These are phyloP conservation scores for Labeo calbasu DNA, from an alignment of 2,797 vertebrate species.

Conservation along the genomic window DNA sequence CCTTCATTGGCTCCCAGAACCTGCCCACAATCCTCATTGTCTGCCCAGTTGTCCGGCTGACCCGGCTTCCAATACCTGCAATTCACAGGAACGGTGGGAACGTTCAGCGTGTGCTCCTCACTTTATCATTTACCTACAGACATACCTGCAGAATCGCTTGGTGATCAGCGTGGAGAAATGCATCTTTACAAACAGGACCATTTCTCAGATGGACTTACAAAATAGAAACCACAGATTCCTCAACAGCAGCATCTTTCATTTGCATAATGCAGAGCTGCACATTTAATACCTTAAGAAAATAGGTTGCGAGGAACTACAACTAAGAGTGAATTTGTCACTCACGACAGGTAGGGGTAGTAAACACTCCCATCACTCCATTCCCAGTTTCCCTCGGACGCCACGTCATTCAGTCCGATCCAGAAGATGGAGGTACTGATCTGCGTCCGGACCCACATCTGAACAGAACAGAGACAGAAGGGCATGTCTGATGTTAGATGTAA, in stretches of 20 bases:
- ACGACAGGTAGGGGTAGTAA: conserved; percentile 70
- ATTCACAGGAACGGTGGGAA: neutral
- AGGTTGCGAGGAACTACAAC: neutral
- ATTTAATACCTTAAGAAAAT: neutral
- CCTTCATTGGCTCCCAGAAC: conserved; percentile 64
- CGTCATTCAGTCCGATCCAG: conserved; percentile 82
- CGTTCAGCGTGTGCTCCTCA: neutral
- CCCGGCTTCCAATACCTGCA: conserved; percentile 72
- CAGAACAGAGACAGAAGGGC: neutral
- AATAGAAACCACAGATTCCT: neutral
- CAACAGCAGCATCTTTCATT: neutral
- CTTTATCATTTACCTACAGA: neutral
- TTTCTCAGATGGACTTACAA: neutral
- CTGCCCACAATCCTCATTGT: conserved; percentile 76
- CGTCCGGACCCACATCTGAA: conserved; percentile 77
- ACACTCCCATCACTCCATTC: conserved; percentile 78
- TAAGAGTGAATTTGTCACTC: conserved; percentile 55
- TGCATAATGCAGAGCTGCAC: neutral
- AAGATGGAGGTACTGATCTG: conserved; percentile 70
- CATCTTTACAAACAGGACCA: neutral
- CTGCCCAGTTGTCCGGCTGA: conserved; percentile 77
- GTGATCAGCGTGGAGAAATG: neutral
- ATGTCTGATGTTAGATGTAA: neutral
- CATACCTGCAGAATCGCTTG: too few species aligned
- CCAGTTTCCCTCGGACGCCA: conserved; percentile 68